phyloP scores from a whole-genome alignment of 2,113 vertebrate species.

The Serinus canaria region DNA sequence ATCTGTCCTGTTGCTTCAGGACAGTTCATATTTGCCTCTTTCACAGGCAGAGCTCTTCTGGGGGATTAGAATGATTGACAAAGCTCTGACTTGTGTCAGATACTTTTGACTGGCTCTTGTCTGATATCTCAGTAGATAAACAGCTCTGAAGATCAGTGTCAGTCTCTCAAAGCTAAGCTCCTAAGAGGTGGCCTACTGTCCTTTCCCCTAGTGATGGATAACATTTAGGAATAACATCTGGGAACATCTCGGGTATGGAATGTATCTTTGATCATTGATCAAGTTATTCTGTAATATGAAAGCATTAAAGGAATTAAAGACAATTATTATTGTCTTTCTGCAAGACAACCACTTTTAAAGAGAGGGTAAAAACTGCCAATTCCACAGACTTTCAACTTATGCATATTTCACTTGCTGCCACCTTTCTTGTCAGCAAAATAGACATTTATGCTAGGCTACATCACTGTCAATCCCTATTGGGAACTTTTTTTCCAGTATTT shows the following conservation, averaged over 20 bases:
- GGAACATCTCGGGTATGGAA: neutral
- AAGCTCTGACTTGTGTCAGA: neutral
- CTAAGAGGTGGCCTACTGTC: neutral
- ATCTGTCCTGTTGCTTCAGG: neutral
- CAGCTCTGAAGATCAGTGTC: neutral
- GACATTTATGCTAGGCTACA: neutral
- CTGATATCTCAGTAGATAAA: neutral
- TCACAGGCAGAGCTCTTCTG: neutral
- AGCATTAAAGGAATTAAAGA: neutral
- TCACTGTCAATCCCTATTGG: neutral
- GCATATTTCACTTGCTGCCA: accelerated
- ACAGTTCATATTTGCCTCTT: neutral
- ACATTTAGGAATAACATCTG: neutral
- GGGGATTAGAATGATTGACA: neutral
- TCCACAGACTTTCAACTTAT: neutral
- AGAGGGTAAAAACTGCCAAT: neutral
- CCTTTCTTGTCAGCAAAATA: neutral
- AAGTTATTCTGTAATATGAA: neutral
- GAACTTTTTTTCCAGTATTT: neutral
- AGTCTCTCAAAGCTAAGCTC: neutral
- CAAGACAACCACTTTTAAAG: neutral
- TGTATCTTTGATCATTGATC: neutral
- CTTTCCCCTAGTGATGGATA: neutral
- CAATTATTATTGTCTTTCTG: too few species aligned
- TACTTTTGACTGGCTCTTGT: neutral